Evolutionary conservation across 2,888 invertebrate genomes (phyloP).

Genomic region (Odontothrips loti): DNA sequence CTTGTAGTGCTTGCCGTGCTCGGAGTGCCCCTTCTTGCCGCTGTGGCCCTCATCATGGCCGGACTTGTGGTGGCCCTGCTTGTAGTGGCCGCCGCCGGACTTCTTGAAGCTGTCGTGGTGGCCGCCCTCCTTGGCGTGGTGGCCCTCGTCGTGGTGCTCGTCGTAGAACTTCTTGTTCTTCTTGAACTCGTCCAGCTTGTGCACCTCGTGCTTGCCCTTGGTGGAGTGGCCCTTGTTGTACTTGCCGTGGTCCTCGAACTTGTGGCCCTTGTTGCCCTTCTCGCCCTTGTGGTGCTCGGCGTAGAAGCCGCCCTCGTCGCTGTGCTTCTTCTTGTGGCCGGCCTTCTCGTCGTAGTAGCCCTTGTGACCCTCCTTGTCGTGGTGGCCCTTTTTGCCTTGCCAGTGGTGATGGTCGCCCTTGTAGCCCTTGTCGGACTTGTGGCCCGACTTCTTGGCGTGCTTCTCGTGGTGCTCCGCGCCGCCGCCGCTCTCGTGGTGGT

Average conservation of each 20-base stretch:
- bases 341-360: conserved; percentile 61
- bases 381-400: conserved; percentile 67
- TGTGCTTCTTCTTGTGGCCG: conserved; percentile 59
- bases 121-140: conserved; percentile 74
- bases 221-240: conserved; percentile 82
- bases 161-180: conserved; percentile 84
- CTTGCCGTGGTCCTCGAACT: conserved; percentile 63
- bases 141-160: conserved; percentile 75
- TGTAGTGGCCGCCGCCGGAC: conserved; percentile 63
- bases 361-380: conserved; percentile 61
- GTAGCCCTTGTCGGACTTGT: conserved; percentile 68
- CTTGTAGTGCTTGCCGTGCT: conserved; percentile 75
- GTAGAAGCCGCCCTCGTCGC: conserved; percentile 62
- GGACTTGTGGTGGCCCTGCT: conserved; percentile 75
- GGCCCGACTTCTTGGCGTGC: conserved; percentile 61
- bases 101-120: conserved; percentile 77
- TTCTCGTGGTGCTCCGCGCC: conserved; percentile 63
- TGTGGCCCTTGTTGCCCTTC: conserved; percentile 63
- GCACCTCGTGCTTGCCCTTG: conserved; percentile 79
- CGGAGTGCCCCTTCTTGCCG: conserved; percentile 74
- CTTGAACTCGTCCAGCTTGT: conserved; percentile 79
- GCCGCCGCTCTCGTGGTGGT: conserved; percentile 59
- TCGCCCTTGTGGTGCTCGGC: conserved; percentile 61
- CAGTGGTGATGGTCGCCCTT: conserved; percentile 64
- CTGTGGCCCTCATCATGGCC: conserved; percentile 72